These are phyloP conservation scores for Lerista edwardsae DNA, from an alignment of 2,797 vertebrate species.

Conservation along the genomic window DNA sequence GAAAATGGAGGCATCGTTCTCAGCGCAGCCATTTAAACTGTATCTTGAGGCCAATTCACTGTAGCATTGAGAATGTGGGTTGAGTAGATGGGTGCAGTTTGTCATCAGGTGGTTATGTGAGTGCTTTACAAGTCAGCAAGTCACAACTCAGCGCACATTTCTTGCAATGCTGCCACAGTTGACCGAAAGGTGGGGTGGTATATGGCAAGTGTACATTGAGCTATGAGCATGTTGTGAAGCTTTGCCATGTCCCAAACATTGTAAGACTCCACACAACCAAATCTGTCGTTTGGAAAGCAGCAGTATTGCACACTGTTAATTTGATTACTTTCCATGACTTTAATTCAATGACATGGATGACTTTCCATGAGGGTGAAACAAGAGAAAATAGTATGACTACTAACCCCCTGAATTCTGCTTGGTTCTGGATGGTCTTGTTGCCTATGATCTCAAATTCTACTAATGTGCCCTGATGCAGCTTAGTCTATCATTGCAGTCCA, in stretches of 20 bases:
- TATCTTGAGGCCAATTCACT: neutral
- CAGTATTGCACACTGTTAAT: neutral
- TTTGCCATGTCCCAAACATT: neutral
- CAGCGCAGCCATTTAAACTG: neutral
- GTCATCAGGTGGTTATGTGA: neutral
- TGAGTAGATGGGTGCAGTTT: neutral
- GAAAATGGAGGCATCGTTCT: neutral
- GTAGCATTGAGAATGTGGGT: neutral
- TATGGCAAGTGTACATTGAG: neutral
- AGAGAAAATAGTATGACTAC: no score
- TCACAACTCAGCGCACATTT: neutral
- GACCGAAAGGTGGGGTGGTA: neutral
- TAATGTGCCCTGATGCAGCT: neutral
- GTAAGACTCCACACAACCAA: neutral
- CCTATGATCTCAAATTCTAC: no score
- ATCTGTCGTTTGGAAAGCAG: neutral
- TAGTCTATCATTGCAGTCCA: neutral
- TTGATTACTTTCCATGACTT: neutral
- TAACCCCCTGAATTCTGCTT: neutral
- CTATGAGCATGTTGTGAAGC: neutral
- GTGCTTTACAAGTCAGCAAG: neutral
- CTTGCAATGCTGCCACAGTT: neutral
- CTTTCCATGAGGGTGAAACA: no score
- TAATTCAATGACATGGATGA: neutral
- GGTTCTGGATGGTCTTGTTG: no score